phyloP scores from a whole-genome alignment of 2,113 vertebrate species.

The Rostratula benghalensis region DNA sequence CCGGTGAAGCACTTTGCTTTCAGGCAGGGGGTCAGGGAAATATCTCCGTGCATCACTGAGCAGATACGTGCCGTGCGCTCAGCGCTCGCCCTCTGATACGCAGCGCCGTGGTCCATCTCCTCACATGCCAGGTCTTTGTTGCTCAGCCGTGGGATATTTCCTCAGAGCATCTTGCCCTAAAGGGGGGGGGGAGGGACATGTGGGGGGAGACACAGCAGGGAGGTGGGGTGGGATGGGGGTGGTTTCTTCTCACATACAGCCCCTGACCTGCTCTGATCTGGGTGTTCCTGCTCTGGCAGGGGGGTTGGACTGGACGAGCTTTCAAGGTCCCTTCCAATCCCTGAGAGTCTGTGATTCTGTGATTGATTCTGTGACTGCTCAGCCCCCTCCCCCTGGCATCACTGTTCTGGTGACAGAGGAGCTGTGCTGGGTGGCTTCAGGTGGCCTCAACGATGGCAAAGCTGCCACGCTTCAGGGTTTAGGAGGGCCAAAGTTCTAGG shows the following conservation, averaged over 20 bases:
- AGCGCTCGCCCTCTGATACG: rapidly evolving
- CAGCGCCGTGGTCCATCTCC: background rate
- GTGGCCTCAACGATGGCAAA: background rate
- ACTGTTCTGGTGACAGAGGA: background rate
- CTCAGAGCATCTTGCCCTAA: background rate
- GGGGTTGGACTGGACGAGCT: too few species aligned
- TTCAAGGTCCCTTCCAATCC: too few species aligned
- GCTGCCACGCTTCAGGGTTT: background rate
- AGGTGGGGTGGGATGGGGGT: background rate
- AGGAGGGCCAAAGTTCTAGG: background rate
- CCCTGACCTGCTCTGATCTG: background rate
- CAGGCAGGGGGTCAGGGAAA: background rate
- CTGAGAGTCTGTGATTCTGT: too few species aligned
- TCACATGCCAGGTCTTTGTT: background rate
- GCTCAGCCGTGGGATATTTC: background rate
- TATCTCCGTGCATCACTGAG: background rate
- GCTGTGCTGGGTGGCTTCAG: background rate
- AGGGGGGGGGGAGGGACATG: background rate
- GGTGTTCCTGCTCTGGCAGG: too few species aligned
- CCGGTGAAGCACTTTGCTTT: background rate
- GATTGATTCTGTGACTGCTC: too few species aligned
- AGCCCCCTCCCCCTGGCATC: background rate
- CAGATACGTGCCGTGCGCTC: rapidly evolving
- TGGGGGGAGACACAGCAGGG: background rate
- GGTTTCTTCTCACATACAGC: background rate